These are phyloP conservation scores for Takifugu flavidus DNA, from an alignment of 2,113 vertebrate genomes.

Conservation along the genomic window DNA sequence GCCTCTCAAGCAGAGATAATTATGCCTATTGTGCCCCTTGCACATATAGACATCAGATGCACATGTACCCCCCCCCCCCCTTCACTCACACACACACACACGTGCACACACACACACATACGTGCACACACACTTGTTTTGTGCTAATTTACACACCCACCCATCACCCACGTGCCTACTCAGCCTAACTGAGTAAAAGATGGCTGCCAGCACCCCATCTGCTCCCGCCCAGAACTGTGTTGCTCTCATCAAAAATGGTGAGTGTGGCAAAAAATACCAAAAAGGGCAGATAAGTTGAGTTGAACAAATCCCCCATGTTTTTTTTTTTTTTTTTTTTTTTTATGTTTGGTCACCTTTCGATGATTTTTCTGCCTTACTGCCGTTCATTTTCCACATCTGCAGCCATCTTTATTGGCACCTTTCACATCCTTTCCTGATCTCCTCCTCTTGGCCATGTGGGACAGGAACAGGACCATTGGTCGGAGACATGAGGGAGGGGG, in stretches of 20 bases:
- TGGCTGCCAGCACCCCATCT: slow-evolving; percentile 75
- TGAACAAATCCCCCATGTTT: too few relatives aligned
- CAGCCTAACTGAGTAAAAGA: slow-evolving; percentile 70
- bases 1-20: slow-evolving; percentile 75
- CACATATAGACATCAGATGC: slow-evolving; percentile 32
- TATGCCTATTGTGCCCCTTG: slow-evolving; percentile 68
- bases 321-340: too few relatives aligned
- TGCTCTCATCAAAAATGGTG: slow-evolving; percentile 44
- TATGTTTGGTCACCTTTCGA: too few relatives aligned
- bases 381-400: slow-evolving; percentile 24
- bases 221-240: slow-evolving; percentile 54
- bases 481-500: slow-evolving; percentile 27
- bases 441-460: slow-evolving; percentile 52
- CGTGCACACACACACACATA: slow-evolving; percentile 39
- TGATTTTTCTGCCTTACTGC: neutral
- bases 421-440: slow-evolving; percentile 34
- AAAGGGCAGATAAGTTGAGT: slow-evolving; percentile 5
- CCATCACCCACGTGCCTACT: slow-evolving; percentile 60
- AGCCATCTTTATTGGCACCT: slow-evolving; percentile 3
- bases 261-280: slow-evolving; percentile 29
- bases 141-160: slow-evolving; percentile 72
- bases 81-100: slow-evolving; percentile 36
- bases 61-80: slow-evolving; percentile 20
- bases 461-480: slow-evolving; percentile 15
- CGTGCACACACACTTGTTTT: slow-evolving; percentile 52